Conservation (phyloP, 2,888 invertebrate genomes). For the Troilus luridus region DNA sequence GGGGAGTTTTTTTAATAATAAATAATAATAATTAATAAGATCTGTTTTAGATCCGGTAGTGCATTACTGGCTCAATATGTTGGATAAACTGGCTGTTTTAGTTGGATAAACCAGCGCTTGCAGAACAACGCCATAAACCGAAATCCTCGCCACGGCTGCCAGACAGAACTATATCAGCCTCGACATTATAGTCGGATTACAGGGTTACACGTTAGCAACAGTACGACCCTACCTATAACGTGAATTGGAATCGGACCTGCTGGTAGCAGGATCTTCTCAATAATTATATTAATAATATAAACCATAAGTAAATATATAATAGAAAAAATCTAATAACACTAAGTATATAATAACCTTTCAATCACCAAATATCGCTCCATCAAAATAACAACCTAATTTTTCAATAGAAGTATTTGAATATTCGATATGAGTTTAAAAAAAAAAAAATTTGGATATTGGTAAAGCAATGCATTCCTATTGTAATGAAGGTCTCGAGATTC, state of each 20-base stretch:
- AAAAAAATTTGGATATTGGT: no score
- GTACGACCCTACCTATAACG: not conserved
- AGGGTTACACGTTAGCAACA: not conserved
- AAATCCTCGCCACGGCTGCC: not conserved
- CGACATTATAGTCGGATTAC: conserved; percentile 1
- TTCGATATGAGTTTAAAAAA: no score
- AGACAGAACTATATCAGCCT: not conserved
- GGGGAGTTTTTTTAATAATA: no score
- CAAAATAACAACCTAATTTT: no score
- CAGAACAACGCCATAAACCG: not conserved
- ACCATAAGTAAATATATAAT: not conserved
- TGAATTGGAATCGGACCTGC: not conserved
- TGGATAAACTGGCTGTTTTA: not conserved
- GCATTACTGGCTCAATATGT: not conserved
- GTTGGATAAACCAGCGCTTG: not conserved
- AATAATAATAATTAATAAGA: no score
- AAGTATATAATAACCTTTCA: no score
- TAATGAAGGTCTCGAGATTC: no score
- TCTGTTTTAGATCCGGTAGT: not conserved
- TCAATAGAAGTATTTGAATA: no score
- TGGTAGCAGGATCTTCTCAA: not conserved
- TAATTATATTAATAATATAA: not conserved
- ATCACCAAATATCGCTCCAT: no score
- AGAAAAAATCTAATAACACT: no score
- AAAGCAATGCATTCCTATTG: no score